Conservation (phyloP, 2,888 invertebrate genomes). For the Poecilus cupreus region DNA sequence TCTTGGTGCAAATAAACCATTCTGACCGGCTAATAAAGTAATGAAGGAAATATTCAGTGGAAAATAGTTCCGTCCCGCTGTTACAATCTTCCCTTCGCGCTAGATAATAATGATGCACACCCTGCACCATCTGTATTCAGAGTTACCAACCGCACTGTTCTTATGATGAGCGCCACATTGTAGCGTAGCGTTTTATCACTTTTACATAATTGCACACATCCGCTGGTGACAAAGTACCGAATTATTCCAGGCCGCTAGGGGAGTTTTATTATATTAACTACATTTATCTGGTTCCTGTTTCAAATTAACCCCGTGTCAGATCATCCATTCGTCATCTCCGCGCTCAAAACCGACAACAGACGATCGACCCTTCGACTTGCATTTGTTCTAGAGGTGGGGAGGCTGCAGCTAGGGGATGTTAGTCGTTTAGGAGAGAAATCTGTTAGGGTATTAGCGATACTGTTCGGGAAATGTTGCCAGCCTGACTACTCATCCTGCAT, state of each 20-base stretch:
- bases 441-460: conserved; percentile 44
- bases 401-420: background rate
- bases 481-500: conserved; percentile 38
- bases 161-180: conserved; percentile 38
- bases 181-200: conserved; percentile 49
- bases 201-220: conserved; percentile 58
- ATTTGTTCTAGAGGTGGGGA: background rate
- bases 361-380: conserved; percentile 20
- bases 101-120: conserved; percentile 46
- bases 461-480: conserved; percentile 4
- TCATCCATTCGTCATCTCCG: conserved; percentile 68
- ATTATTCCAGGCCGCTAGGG: conserved; percentile 65
- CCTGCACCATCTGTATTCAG: conserved; percentile 34
- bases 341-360: conserved; percentile 40
- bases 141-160: conserved; percentile 19
- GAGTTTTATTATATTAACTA: conserved; percentile 69
- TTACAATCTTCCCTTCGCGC: background rate
- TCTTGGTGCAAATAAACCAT: too few relatives aligned
- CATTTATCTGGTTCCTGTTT: conserved; percentile 70
- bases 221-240: conserved; percentile 67
- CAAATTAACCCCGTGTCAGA: conserved; percentile 70
- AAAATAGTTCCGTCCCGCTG: too few relatives aligned
- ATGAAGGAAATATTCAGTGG: too few relatives aligned
- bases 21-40: too few relatives aligned
- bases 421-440: conserved; percentile 40